Evolutionary conservation across 1,140 invertebrate species (phyloP), one percentile per base, ranked within the genome.

Genomic region (Sitodiplosis mosellana): DNA sequence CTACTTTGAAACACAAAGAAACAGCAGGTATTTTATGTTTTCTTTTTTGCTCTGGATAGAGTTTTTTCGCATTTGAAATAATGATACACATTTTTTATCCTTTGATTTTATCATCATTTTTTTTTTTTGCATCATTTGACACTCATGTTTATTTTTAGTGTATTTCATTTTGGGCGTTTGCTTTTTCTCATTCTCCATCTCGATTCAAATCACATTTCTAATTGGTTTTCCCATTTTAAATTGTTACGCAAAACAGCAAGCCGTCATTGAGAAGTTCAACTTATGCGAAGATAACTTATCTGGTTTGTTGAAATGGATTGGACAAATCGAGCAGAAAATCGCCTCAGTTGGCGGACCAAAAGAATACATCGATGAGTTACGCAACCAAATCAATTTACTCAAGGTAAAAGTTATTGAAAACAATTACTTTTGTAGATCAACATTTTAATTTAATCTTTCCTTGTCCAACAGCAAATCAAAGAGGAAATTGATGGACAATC

Each of bases 231-330:
- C 10, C 27, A 27, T 27, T 27, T 27, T 5, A 27, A 27, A 5
- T 27, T 3, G 3, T 27, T 27, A 27, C 10, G 27, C 33, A 48
- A 33, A 48, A 52, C 73, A 93, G 89, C 84, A 89, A 85, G 87
- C 87, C 56, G 81, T 92, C 53, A 83, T 91, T 67, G 89, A 92
- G 60, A 89, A 91, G 62, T 95, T 92, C 73, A 86, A 80, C 65
- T 74, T 84, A 56, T 94, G 81, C 68, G 84, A 84, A 64, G 84
- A 89, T 58, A 81, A 77, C 41, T 68, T 92, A 37, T 78, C 77
- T 34, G 86, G 87, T 63, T 72, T 95, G 37, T 68, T 92, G 46
- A 79, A 88, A 65, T 93, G 88, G 86, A 79, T 95, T 48, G 73
- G 75, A 7, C 80, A 86, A 51, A 69, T 94, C 6, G 90, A 96